Evolutionary conservation across 1,140 invertebrate genomes (phyloP).

Genomic region (Bombus polaris): DNA sequence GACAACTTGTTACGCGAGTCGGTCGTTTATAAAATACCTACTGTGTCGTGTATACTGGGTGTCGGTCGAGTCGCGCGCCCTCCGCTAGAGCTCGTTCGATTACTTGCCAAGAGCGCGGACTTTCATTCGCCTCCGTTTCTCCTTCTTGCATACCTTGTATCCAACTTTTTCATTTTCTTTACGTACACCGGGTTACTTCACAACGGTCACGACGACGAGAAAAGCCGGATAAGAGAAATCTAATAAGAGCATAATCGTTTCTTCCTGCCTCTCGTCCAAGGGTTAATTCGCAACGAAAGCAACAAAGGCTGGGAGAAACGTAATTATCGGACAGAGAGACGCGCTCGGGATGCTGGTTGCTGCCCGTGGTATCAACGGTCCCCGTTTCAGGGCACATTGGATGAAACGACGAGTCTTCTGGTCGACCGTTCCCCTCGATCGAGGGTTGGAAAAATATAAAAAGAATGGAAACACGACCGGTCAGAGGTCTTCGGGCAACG

Average conservation of each 20-base stretch:
- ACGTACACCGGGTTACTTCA: not conserved
- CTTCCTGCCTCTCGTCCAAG: not conserved
- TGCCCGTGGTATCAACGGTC: not conserved
- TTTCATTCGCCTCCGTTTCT: too few relatives aligned
- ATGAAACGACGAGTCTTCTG: not conserved
- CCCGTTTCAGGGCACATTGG: not conserved
- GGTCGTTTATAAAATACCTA: conserved; percentile 26
- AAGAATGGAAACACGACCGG: conserved; percentile 6
- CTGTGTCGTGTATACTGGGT: not conserved
- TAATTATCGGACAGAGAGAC: conserved; percentile 9
- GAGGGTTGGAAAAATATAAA: not conserved
- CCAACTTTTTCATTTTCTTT: not conserved
- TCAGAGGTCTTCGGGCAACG: conserved; percentile 20
- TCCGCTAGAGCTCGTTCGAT: not conserved
- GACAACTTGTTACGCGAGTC: conserved; percentile 47
- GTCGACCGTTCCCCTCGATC: not conserved
- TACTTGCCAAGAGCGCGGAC: too few relatives aligned
- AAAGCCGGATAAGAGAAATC: not conserved
- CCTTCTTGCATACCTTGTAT: not conserved
- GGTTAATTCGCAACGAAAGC: conserved; percentile 1
- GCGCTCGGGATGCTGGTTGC: too few relatives aligned
- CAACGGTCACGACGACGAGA: not conserved
- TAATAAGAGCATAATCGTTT: not conserved
- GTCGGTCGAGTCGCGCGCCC: not conserved
- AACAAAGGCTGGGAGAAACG: not conserved